Evolutionary conservation across 1,140 invertebrate genomes (phyloP).

Genomic region (Lasioglossum baleicum): DNA sequence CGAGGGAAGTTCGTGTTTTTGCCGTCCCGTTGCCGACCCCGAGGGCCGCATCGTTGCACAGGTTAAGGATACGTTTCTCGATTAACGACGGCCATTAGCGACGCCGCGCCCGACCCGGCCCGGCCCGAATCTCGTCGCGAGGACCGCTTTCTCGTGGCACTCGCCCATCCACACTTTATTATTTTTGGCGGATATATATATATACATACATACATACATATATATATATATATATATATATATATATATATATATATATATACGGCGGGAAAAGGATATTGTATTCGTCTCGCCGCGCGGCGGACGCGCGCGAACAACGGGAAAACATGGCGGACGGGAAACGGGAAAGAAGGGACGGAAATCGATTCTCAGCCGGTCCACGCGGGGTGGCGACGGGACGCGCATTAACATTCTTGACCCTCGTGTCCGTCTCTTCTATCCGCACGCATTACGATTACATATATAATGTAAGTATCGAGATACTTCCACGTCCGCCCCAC

Average conservation of each 20-base stretch:
- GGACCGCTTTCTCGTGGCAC: too few species aligned
- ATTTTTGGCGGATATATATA: too few species aligned
- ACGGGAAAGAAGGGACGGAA: neutral
- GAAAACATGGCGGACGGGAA: neutral
- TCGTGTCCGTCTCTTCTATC: constrained; percentile 52
- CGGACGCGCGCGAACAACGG: neutral
- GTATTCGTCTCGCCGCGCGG: too few species aligned
- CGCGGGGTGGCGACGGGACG: constrained; percentile 10
- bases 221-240: too few species aligned
- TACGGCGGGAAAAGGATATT: too few species aligned
- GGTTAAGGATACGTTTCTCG: constrained; percentile 25
- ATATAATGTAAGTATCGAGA: constrained; percentile 57
- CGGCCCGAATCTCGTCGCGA: too few species aligned
- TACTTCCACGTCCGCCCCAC: constrained; percentile 63
- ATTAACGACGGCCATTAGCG: neutral
- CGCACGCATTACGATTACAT: constrained; percentile 36
- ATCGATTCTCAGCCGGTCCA: constrained; percentile 13
- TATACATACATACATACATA: too few species aligned
- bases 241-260: too few species aligned
- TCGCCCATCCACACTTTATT: too few species aligned
- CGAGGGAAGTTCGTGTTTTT: constrained; percentile 43
- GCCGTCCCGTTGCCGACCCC: constrained; percentile 37
- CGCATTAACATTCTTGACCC: constrained; percentile 30
- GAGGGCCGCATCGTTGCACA: neutral
- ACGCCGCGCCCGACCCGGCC: too few species aligned